Base-by-base conservation (phyloP, 2,113 vertebrate genomes). In the Lagenorhynchus albirostris region DNA sequence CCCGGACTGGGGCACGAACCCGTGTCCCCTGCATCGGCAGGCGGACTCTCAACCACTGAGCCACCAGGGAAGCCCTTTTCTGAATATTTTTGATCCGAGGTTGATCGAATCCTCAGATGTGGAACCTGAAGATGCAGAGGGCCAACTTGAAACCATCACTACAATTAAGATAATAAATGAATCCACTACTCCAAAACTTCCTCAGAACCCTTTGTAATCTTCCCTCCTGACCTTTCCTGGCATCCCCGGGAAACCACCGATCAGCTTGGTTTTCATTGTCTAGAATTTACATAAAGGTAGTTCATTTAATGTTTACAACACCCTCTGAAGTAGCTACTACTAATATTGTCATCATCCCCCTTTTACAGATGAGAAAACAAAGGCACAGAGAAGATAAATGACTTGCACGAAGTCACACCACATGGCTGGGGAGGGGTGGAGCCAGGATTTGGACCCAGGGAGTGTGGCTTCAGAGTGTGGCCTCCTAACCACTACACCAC, bases 301-400 rank as follows among this genome's bases (percentile, higher is more conserved):
- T 29, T 67, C 77, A 29, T 53, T 26, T 31, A 26, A 79, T 38
- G 63, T n/a, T 71, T 25, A 14, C 36, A 41, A 33, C 10, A 8
- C 8, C 21, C 33, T 60, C 29, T n/a, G 13, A 10, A 55, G 58
- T 8, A 18, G 33, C 26, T 2, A 4, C 79, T 84, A 1, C 6
- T 65, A n/a, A 47, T 89, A 33, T 71, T 3, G 13, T 89, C 58
- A 23, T 25, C 38, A 17, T 8, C 29, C 53, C 2, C 60, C 3
- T 63, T 89, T 70, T 68, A 41, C 29, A 89, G 79, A 89, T 6
- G n/a, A 74, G 95, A 58, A 55, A 23, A 60, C 38, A 74, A 18
- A 94, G 95, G 58, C 63, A 62, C 29, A 38, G 41, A 11, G 33
- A 71, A 41, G 41, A n/a, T 44, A 23, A 20, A 13, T 21, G 91